Evolutionary conservation across 2,113 vertebrate genomes (phyloP), one percentile per base, ranked within the genome.

Genomic region (Fulmarus glacialis): DNA sequence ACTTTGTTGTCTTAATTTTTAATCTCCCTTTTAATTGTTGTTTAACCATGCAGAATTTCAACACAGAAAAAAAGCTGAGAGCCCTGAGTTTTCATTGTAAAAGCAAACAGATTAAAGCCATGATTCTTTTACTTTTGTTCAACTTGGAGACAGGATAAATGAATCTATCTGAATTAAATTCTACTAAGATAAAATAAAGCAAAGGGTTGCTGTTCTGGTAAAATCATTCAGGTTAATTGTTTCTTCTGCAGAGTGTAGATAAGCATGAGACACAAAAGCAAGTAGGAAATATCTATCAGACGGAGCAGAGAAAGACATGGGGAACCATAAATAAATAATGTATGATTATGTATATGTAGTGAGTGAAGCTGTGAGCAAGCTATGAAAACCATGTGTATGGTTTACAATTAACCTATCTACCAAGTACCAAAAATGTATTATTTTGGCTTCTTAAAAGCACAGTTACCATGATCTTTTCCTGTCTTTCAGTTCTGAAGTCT

Each of bases 151-250:
- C 53, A n/a, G 87, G 62, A 82, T 85, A 89, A 94, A 82, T 94
- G 3, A 72, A 75, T 91, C 56, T 58, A 75, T 91, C 81, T 91
- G 81, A 96, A 93, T 93, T 94, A 95, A 96, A 92, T 95, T 93
- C 70, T 59, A 6, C 78, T 58, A 85, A 96, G 94, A 96, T 92
- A 91, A 97, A 89, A 81, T 73, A 82, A 91, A 89, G 47, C 52
- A 45, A 89, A 81, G 73, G 82, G 60, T 82, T 56, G 50, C 48
- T 88, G 34, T 74, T 86, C 50, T 86, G 88, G 67, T 92, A 95
- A 96, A 96, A 94, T 91, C 64, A 40, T 42, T 93, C 43, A 70
- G 52, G 83, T 91, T 95, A 95, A 95, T 93, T 93, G 89, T 95
- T 96, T 95, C 89, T 95, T 82, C 92, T 97, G 91, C 92, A 82